These are phyloP conservation scores for Kryptolebias marmoratus DNA, from an alignment of 2,113 vertebrate species.

Conservation along the genomic window DNA sequence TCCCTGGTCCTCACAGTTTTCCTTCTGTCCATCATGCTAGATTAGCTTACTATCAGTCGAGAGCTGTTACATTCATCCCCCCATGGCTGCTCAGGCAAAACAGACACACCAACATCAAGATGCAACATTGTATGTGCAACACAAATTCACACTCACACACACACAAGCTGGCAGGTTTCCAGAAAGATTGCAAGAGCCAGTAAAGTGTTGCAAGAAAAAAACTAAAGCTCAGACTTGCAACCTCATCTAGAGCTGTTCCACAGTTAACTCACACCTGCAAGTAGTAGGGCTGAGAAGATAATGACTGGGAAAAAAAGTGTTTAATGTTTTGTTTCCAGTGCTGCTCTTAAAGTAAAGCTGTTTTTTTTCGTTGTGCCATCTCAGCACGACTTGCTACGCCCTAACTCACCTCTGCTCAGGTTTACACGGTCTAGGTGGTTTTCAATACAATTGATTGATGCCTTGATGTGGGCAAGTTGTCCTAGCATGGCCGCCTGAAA, in stretches of 20 bases:
- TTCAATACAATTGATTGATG: too few species aligned
- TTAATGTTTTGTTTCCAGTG: neutral
- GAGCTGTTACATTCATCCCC: slow-evolving; percentile 41
- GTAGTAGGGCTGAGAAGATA: slow-evolving; percentile 49
- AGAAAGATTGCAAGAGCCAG: slow-evolving; percentile 18
- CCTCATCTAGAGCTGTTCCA: slow-evolving; percentile 39
- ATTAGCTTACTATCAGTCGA: slow-evolving; percentile 54
- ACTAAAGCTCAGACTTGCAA: neutral
- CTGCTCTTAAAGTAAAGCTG: neutral
- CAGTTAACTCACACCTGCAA: slow-evolving; percentile 64
- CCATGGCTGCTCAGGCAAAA: slow-evolving; percentile 20
- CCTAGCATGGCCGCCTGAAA: too few species aligned
- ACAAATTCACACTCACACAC: neutral
- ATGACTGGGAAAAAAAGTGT: slow-evolving; percentile 35
- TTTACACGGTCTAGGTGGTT: too few species aligned
- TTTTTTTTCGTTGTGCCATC: too few species aligned
- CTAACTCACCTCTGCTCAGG: too few species aligned
- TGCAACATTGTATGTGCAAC: neutral
- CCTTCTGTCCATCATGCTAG: slow-evolving; percentile 32
- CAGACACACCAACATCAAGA: neutral
- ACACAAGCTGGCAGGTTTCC: slow-evolving; percentile 26
- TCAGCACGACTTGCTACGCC: too few species aligned
- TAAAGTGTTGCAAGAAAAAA: neutral
- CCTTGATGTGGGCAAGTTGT: too few species aligned
- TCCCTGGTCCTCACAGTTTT: slow-evolving; percentile 35